These are phyloP conservation scores for Poicephalus gulielmi DNA, from an alignment of 2,113 vertebrate genomes.

Conservation along the genomic window DNA sequence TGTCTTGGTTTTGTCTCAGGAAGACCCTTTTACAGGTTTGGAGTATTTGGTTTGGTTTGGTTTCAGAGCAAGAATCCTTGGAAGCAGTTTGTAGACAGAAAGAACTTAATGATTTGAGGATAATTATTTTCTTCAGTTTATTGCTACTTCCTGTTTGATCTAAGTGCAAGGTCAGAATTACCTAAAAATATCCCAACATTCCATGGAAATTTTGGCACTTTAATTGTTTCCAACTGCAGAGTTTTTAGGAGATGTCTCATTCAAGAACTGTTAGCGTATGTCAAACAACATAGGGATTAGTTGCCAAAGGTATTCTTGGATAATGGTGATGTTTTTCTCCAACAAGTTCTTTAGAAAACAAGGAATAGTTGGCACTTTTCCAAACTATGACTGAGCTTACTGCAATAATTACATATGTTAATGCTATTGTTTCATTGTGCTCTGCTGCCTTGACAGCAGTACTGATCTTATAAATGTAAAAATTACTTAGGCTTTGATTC, in stretches of 20 bases:
- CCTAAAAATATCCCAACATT: rapidly evolving
- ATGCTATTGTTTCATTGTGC: neutral
- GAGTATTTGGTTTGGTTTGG: rapidly evolving
- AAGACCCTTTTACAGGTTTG: neutral
- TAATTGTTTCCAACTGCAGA: neutral
- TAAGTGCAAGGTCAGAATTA: neutral
- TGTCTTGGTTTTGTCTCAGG: neutral
- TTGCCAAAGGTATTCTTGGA: neutral
- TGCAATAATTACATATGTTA: neutral
- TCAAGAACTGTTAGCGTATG: neutral
- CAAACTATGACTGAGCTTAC: neutral
- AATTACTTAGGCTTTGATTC: neutral
- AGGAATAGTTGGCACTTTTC: neutral
- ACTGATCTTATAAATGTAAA: neutral
- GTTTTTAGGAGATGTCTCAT: neutral
- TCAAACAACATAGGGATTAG: neutral
- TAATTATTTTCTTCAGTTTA: neutral
- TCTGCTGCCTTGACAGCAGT: neutral
- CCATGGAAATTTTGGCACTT: neutral
- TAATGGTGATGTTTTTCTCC: neutral
- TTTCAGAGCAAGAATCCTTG: neutral
- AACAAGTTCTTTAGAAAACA: neutral
- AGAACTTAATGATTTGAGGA: neutral
- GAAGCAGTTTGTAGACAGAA: neutral
- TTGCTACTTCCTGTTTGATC: neutral